phyloP scores from a whole-genome alignment of 1,140 invertebrate genomes.

The Melitaea cinxia region DNA sequence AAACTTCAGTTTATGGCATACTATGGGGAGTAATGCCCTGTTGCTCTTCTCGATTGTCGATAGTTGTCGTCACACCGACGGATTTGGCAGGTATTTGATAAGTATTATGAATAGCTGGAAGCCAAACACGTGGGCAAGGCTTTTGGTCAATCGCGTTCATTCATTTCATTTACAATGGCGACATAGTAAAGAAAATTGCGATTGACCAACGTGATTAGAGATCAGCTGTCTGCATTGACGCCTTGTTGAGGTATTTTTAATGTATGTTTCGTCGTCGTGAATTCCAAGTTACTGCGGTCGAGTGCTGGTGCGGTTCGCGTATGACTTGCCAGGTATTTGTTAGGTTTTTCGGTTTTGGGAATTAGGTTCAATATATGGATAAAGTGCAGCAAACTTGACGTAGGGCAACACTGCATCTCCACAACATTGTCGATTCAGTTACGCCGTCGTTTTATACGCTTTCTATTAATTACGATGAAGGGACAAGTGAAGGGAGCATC shows the following conservation, averaged over 20 bases:
- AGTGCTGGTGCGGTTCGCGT: constrained; percentile 47
- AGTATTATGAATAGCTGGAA: constrained; percentile 77
- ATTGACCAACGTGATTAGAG: constrained; percentile 49
- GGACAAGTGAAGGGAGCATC: constrained; percentile 43
- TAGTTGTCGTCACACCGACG: constrained; percentile 79
- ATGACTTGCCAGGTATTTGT: constrained; percentile 71
- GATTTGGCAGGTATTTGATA: constrained; percentile 80
- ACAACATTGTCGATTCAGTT: neutral
- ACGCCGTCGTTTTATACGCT: constrained; percentile 16
- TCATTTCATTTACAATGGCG: constrained; percentile 21
- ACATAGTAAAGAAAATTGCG: constrained; percentile 32
- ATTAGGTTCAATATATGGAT: constrained; percentile 20
- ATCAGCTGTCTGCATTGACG: constrained; percentile 53
- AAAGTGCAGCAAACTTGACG: neutral
- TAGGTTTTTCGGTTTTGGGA: constrained; percentile 46
- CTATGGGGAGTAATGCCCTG: constrained; percentile 66
- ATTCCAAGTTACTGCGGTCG: constrained; percentile 43
- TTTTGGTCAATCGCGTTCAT: constrained; percentile 46
- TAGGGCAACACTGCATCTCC: constrained; percentile 19
- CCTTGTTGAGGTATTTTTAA: constrained; percentile 70
- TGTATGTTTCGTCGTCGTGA: constrained; percentile 59
- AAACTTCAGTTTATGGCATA: constrained; percentile 76
- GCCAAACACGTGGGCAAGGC: constrained; percentile 48
- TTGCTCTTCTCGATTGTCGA: constrained; percentile 70
- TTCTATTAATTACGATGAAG: constrained; percentile 9